phyloP scores from a whole-genome alignment of 2,888 invertebrate species.

The Mechanitis messenoides region DNA sequence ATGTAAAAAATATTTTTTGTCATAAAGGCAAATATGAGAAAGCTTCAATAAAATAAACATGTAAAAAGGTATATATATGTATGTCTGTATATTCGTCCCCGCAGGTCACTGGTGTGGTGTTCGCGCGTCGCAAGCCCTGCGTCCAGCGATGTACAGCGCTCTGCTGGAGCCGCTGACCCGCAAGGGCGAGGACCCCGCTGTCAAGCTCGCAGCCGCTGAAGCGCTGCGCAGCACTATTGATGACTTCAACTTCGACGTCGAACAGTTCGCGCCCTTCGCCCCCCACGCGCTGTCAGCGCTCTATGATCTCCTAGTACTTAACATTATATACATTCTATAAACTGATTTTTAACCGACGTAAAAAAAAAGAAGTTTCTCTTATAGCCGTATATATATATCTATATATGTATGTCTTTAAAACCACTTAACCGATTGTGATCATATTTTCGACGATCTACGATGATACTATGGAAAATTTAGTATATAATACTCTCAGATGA shows the following conservation, averaged over 20 bases:
- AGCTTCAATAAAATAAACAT: too few relatives aligned
- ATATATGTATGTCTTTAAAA: too few relatives aligned
- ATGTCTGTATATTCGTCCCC: slow-evolving; percentile 10
- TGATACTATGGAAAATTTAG: too few relatives aligned
- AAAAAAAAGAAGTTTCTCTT: too few relatives aligned
- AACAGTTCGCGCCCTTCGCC: slow-evolving; percentile 90
- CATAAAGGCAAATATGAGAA: too few relatives aligned
- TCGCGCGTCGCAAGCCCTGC: slow-evolving; percentile 84
- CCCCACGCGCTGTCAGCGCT: slow-evolving; percentile 86
- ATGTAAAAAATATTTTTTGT: too few relatives aligned
- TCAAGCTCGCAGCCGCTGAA: slow-evolving; percentile 90
- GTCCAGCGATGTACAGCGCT: slow-evolving; percentile 88
- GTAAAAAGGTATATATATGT: too few relatives aligned
- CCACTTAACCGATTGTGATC: too few relatives aligned
- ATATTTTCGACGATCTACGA: too few relatives aligned
- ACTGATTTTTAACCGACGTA: too few relatives aligned
- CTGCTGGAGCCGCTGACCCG: slow-evolving; percentile 81
- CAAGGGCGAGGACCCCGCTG: slow-evolving; percentile 88
- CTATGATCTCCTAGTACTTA: slow-evolving; percentile 84
- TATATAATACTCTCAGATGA: too few relatives aligned
- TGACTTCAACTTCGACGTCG: slow-evolving; percentile 93
- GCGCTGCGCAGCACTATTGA: slow-evolving; percentile 90
- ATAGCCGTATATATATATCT: too few relatives aligned
- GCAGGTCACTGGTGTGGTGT: slow-evolving; percentile 85
- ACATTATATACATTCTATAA: background rate